Evolutionary conservation across 2,797 vertebrate genomes (phyloP).

Genomic region (Dermochelys coriacea): DNA sequence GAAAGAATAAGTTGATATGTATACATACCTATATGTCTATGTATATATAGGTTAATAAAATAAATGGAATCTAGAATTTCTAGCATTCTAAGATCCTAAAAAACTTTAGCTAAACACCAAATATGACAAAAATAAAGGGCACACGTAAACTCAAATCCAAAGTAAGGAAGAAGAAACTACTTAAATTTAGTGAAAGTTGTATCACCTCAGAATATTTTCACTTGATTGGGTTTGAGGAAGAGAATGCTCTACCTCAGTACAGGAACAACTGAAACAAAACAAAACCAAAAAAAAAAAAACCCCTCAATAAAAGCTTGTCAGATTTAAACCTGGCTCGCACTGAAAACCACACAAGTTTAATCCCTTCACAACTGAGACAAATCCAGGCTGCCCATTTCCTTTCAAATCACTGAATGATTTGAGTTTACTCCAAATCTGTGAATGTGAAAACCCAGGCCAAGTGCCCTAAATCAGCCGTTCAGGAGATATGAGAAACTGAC

Average conservation of each 20-base stretch:
- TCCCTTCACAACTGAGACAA: background rate
- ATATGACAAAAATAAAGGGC: rapidly evolving
- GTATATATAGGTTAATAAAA: rapidly evolving
- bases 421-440: background rate
- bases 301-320: background rate
- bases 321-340: background rate
- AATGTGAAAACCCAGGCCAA: background rate
- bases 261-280: background rate
- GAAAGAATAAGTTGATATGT: background rate
- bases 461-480: background rate
- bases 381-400: background rate
- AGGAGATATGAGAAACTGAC: background rate
- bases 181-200: rapidly evolving
- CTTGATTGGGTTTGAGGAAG: background rate
- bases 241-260: background rate
- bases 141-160: rapidly evolving
- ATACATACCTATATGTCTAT: rapidly evolving
- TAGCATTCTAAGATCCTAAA: background rate
- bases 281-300: background rate
- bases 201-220: rapidly evolving
- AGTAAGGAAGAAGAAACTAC: rapidly evolving
- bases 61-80: background rate
- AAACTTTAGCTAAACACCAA: rapidly evolving
- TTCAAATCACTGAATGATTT: background rate
- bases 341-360: background rate